Base-by-base conservation (phyloP, 2,888 invertebrate genomes). In the Drosophila phalerata region DNA sequence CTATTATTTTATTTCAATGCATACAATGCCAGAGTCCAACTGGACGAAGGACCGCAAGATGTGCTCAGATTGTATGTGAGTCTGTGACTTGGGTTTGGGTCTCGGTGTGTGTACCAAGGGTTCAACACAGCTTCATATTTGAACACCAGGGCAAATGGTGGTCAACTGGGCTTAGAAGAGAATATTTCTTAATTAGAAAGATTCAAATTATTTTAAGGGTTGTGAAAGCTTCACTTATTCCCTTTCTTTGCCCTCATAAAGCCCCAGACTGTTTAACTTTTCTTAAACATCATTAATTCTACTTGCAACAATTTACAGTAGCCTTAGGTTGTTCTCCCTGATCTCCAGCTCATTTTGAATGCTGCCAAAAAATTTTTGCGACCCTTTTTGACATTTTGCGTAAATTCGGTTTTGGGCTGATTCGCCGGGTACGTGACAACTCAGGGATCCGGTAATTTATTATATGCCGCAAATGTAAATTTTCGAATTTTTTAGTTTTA, bases 1-100 rank as follows among this genome's bases (percentile, higher is more conserved):
- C 87, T 87, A 90, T 88, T 89, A 88, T 90, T 89, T 89, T 90
- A 88, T 87, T 88, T 89, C 70, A 84, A 80, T 79, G 86, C 83
- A 85, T 61, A 86, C 86, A 86, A 81, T 73, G 81, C 69, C 77
- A 60, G 30, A 43, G 73, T 53, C 60, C 48, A 52, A 38, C 72
- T 65, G 85, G 68, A 79, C 83, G 56, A 61, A 55, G 72, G 71
- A 67, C 77, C 82, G 64, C 74, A 81, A 38, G 69, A 47, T 56
- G 15, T 32, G 40, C 32, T 19, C 25, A 34, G 55, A 56, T 43
- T 56, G 17, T 69, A 43, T 19, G 17, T 63, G 15, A 57, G 60
- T 68, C 52, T 60, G 43, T 61, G 60, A 15, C 25, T 38, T 53
- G 40, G 38, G 52, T 13, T 28, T 40, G 52, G 38, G 40, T 9